Evolutionary conservation across 2,797 vertebrate genomes (phyloP).

Genomic region (Mormyrops attenuatus): DNA sequence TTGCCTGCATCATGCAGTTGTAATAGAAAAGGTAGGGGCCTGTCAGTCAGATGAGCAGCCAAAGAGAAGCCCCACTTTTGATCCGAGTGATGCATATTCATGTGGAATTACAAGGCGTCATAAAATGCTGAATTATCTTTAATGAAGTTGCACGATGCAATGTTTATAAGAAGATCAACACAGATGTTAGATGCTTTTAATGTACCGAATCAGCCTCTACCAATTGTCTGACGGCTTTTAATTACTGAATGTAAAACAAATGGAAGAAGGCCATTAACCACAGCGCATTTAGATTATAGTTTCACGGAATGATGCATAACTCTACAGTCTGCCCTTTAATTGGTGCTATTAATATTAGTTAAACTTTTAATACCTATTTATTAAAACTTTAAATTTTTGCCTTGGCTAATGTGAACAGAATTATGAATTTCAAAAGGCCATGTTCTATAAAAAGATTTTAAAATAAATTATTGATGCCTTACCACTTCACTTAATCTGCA

Average conservation of each 20-base stretch:
- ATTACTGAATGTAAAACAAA: conserved; percentile 13
- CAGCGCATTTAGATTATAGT: conserved; percentile 29
- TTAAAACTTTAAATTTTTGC: conserved; percentile 60
- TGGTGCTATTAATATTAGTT: conserved; percentile 70
- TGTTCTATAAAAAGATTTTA: conserved; percentile 65
- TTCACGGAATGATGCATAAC: conserved; percentile 59
- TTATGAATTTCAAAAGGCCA: conserved; percentile 63
- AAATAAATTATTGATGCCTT: conserved; percentile 63
- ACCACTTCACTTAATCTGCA: conserved; percentile 60
- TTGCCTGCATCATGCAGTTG: conserved; percentile 23
- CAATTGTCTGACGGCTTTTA: conserved; percentile 5
- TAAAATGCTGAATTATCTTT: conserved; percentile 42
- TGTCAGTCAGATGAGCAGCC: conserved; percentile 49
- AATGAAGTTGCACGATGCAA: conserved; percentile 32
- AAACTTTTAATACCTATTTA: conserved; percentile 73
- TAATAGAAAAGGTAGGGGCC: conserved; percentile 43
- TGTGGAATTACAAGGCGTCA: conserved; percentile 46
- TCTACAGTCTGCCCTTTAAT: conserved; percentile 55
- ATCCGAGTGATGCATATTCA: conserved; percentile 49
- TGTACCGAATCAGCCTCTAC: conserved; percentile 10
- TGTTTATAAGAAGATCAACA: conserved; percentile 39
- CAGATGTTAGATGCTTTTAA: conserved; percentile 41
- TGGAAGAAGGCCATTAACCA: conserved; percentile 4
- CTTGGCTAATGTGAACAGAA: conserved; percentile 57
- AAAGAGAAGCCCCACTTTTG: conserved; percentile 33